Percentiles rank a stretch among this genome's conserved stretches.
Evolutionary conservation across 2,888 invertebrate species (phyloP).

Genomic region (Pasiphila rectangulata): DNA sequence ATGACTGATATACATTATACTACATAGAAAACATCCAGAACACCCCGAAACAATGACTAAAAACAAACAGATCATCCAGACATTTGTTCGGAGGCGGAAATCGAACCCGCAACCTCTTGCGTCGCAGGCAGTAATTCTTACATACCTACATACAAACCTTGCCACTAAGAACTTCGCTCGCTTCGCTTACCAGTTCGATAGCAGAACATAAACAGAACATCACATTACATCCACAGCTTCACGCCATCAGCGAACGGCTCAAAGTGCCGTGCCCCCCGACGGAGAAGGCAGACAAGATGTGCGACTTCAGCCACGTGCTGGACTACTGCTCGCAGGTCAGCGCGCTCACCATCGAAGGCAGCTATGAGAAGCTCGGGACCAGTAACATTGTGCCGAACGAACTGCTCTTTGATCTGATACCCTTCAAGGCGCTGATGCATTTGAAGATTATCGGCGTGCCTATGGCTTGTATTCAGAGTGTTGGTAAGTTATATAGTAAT

Average conservation of each 20-base stretch:
- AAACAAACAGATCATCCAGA: too few relatives aligned
- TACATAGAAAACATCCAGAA: too few relatives aligned
- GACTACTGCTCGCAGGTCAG: slow-evolving; percentile 92
- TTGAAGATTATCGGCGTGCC: slow-evolving; percentile 86
- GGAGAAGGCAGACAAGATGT: slow-evolving; percentile 88
- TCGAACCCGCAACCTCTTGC: too few relatives aligned
- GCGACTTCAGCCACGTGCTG: slow-evolving; percentile 94
- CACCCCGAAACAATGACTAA: too few relatives aligned
- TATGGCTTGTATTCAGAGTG: slow-evolving; percentile 84
- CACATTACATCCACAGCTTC: slow-evolving; percentile 81
- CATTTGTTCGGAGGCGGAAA: too few relatives aligned
- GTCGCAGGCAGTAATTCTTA: too few relatives aligned
- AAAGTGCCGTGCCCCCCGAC: slow-evolving; percentile 91
- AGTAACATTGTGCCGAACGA: slow-evolving; percentile 93
- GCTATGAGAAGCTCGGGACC: slow-evolving; percentile 84
- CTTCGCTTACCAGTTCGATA: too few relatives aligned
- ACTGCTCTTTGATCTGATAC: slow-evolving; percentile 89
- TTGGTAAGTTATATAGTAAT: slow-evolving; percentile 58
- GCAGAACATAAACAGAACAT: too few relatives aligned
- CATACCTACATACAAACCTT: background rate
- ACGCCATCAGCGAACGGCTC: slow-evolving; percentile 93
- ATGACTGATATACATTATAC: too few relatives aligned
- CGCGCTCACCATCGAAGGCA: slow-evolving; percentile 85
- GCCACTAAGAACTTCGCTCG: background rate
- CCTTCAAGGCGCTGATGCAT: slow-evolving; percentile 89